A percentile compares a stretch with the other conserved stretches of the same genome.
Conservation (phyloP, 1,140 invertebrate species). For the Aphelenchoides fujianensis region DNA sequence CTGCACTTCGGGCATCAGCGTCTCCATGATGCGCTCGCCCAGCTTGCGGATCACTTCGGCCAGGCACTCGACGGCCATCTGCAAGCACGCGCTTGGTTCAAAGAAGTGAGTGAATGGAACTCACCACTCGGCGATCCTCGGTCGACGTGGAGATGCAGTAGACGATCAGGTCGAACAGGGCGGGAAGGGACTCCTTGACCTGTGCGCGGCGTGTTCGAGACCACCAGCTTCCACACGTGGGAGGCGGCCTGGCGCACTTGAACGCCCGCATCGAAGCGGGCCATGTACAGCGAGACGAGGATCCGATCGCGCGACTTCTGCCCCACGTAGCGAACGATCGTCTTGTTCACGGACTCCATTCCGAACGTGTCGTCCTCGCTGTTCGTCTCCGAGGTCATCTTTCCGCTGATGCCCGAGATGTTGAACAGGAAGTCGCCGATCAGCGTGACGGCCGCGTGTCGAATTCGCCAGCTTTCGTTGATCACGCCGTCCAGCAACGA, state of each 20-base stretch:
- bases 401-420: conserved; percentile 89
- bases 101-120: conserved; percentile 18
- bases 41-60: conserved; percentile 95
- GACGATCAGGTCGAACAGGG: conserved; percentile 76
- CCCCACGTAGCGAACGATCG: conserved; percentile 66
- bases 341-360: conserved; percentile 84
- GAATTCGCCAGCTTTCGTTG: conserved; percentile 96
- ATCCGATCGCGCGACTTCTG: conserved; percentile 84
- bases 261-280: conserved; percentile 87
- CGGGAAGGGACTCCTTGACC: conserved; percentile 90
- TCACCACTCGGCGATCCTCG: conserved; percentile 66
- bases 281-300: conserved; percentile 92
- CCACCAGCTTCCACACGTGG: conserved; percentile 62
- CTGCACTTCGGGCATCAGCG: conserved; percentile 96
- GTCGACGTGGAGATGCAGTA: conserved; percentile 69
- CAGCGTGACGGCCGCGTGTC: conserved; percentile 91
- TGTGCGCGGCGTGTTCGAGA: conserved; percentile 74
- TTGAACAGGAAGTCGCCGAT: conserved; percentile 92
- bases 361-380: conserved; percentile 98
- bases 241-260: conserved; percentile 86
- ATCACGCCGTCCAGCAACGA: conserved; percentile 88
- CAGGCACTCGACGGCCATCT: conserved; percentile 86
- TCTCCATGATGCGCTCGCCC: conserved; percentile 91
- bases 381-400: conserved; percentile 97
- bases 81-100: conserved; percentile 23